Base-by-base conservation (phyloP, 2,113 vertebrate genomes). In the Oncorhynchus gorbuscha region DNA sequence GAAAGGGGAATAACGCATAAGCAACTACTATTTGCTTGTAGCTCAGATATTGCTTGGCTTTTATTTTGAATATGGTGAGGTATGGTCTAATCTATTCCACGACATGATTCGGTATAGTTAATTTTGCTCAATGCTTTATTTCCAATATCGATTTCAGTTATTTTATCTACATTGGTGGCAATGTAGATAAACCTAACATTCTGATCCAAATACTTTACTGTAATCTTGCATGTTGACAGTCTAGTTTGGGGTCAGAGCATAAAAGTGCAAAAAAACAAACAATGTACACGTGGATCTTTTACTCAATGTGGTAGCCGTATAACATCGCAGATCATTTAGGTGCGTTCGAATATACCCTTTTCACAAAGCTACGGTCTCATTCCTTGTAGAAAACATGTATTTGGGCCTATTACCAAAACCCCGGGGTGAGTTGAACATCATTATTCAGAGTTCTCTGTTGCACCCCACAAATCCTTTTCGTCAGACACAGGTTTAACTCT, bases 161-260 rank as follows among this genome's bases (percentile, higher is more conserved):
- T 83, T 89, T 90, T 76, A 85, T 85, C 81, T 78, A 71, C 81
- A 86, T 83, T 81, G 81, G 79, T 84, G 87, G 85, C 71, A n/a
- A n/a, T n/a, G n/a, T n/a, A n/a, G n/a, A n/a, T n/a, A 87, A 82
- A 86, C 83, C 66, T 74, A 81, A 85, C 83, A 78, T 89, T 81
- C 75, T 87, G 83, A 89, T 89, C 87, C 90, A 92, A 92, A 92
- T 89, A 90, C 39, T 39, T 69, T 61, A 79, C 79, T 87, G 80
- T 82, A 76, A 81, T 61, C 73, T 84, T 73, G 79, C 76, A 74
- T 87, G 77, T 84, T 83, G 78, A 90, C 85, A 79, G 84, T 85
- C 77, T 73, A 74, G 55, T 72, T 83, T 79, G 78, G 58, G 75
- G 69, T 89, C 84, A 83, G 74, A 84, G 71, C 87, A 39, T 35